phyloP scores from a whole-genome alignment of 2,113 vertebrate species.

The Gopherus flavomarginatus region DNA sequence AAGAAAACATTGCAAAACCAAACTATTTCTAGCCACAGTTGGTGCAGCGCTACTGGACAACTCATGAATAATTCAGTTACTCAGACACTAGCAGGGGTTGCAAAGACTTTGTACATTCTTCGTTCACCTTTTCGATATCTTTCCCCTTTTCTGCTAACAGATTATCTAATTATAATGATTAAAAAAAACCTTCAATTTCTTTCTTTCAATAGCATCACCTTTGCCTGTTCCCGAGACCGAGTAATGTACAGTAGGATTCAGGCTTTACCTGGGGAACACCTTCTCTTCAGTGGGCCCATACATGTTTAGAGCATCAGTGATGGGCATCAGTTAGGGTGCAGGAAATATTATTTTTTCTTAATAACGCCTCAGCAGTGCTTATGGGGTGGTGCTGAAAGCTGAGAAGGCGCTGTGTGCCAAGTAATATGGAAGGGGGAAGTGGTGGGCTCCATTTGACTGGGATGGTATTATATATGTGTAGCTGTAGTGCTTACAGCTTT shows the following conservation, averaged over 20 bases:
- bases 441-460: conserved; percentile 19
- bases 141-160: not conserved
- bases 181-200: not conserved
- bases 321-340: conserved; percentile 20
- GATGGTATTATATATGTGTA: not conserved
- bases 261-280: not conserved
- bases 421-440: not conserved
- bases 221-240: not conserved
- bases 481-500: conserved; percentile 21
- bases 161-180: not conserved
- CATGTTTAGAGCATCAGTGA: not conserved
- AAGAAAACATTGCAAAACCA: conserved; percentile 22
- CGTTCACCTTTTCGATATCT: conserved; percentile 33
- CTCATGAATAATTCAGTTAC: conserved; percentile 65
- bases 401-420: conserved; percentile 19
- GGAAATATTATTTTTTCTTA: conserved; percentile 42
- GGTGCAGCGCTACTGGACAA: conserved; percentile 20
- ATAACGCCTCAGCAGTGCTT: conserved; percentile 31
- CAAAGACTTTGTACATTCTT: not conserved
- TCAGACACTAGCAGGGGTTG: conserved; percentile 6
- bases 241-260: not conserved
- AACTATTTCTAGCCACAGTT: conserved; percentile 11
- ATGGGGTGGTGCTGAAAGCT: not conserved
- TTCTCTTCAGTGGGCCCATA: not conserved
- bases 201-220: not conserved